Conservation (phyloP, 2,113 vertebrate species). For the Lycaon pictus region DNA sequence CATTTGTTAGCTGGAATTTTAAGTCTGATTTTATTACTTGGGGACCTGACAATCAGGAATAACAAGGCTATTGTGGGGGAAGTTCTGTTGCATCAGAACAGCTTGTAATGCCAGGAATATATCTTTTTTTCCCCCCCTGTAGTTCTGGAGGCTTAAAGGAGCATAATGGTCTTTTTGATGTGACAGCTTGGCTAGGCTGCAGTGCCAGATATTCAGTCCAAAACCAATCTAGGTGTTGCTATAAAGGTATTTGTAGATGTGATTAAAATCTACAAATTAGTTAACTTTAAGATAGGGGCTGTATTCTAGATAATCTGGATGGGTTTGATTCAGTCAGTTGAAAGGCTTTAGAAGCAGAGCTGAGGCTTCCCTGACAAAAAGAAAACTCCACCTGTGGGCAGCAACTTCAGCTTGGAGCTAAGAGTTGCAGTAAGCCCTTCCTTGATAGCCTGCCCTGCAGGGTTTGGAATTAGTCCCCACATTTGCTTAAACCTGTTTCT, state of each 20-base stretch:
- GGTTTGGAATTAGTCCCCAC: neutral
- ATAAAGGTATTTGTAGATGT: neutral
- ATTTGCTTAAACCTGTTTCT: neutral
- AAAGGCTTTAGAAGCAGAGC: neutral
- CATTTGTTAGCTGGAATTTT: neutral
- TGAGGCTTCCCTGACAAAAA: neutral
- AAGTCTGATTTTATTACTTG: slow-evolving; percentile 42
- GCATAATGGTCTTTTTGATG: neutral
- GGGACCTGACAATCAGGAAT: neutral
- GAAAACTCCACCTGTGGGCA: neutral
- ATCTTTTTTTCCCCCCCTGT: neutral
- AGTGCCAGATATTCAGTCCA: neutral
- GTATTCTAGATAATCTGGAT: slow-evolving; percentile 5
- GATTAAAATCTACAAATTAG: neutral
- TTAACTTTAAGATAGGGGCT: neutral
- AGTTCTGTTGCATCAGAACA: neutral
- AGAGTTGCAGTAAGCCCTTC: neutral
- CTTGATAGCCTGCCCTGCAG: neutral
- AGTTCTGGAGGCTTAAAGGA: neutral
- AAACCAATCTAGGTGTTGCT: neutral
- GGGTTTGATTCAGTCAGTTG: neutral
- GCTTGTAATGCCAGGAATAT: neutral
- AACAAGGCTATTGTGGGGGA: neutral
- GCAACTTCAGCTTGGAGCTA: neutral
- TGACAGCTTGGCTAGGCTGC: neutral